Conservation (phyloP, 2,888 invertebrate species). For the Tigriopus californicus region DNA sequence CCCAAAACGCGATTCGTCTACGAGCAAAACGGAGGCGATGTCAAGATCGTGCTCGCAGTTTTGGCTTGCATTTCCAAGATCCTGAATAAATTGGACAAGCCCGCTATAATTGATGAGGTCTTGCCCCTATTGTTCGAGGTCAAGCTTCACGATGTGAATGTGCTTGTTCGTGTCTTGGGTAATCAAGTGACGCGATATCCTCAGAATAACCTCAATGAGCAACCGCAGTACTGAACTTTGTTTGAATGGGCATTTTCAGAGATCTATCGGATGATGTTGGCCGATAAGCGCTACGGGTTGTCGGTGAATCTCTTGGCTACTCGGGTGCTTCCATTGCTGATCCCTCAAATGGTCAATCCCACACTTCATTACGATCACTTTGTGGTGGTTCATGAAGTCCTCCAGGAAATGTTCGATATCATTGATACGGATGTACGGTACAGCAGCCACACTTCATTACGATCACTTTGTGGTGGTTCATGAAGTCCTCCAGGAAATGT, state of each 20-base stretch:
- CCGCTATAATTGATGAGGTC: constrained; percentile 72
- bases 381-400: constrained; percentile 52
- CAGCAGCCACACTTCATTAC: constrained; percentile 52
- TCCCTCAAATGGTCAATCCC: constrained; percentile 65
- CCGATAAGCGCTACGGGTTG: constrained; percentile 73
- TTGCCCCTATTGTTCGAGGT: constrained; percentile 71
- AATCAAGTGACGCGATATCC: not conserved
- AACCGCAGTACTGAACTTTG: not conserved
- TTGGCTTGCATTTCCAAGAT: constrained; percentile 46
- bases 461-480: constrained; percentile 60
- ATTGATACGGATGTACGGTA: constrained; percentile 43
- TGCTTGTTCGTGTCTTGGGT: constrained; percentile 13
- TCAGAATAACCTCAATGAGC: not conserved
- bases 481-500: constrained; percentile 75
- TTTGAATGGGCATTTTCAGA: constrained; percentile 37
- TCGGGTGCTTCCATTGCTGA: constrained; percentile 72
- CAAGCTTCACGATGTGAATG: constrained; percentile 46
- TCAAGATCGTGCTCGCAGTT: constrained; percentile 57
- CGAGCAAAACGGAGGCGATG: constrained; percentile 56
- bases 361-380: constrained; percentile 63
- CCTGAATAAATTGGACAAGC: constrained; percentile 60
- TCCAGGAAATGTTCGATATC: constrained; percentile 78
- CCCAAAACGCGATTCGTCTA: constrained; percentile 50
- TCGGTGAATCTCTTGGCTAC: constrained; percentile 80
- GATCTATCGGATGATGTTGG: constrained; percentile 73